Percentiles rank a stretch among this genome's conserved stretches.
These are phyloP conservation scores for Euplagia quadripunctaria DNA, from an alignment of 2,888 invertebrate species.

Conservation along the genomic window DNA sequence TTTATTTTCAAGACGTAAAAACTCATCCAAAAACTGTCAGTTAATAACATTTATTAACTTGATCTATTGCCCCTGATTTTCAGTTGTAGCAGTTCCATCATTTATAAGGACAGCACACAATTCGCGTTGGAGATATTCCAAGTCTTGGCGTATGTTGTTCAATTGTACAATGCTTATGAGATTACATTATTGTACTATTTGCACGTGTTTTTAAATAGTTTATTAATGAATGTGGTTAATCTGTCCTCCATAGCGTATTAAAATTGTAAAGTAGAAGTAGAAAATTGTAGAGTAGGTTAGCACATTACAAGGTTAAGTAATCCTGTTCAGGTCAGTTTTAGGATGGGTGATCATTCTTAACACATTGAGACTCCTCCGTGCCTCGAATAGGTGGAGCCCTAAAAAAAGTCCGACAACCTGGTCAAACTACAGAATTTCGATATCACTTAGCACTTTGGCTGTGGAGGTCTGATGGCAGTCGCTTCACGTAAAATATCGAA, in stretches of 20 bases:
- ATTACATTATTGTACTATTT: slow-evolving; percentile 23
- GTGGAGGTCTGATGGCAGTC: not conserved
- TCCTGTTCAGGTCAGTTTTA: too few species aligned
- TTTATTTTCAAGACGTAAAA: too few species aligned
- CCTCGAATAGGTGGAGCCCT: too few species aligned
- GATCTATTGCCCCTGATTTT: slow-evolving; percentile 27
- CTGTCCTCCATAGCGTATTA: not conserved
- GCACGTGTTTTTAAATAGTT: slow-evolving; percentile 7
- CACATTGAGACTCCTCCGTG: too few species aligned
- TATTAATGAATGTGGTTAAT: not conserved
- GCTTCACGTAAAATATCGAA: too few species aligned
- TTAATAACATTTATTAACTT: too few species aligned
- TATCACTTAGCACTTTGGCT: too few species aligned
- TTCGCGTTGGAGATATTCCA: slow-evolving; percentile 46
- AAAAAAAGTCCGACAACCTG: too few species aligned
- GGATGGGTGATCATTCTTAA: too few species aligned
- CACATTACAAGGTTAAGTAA: too few species aligned
- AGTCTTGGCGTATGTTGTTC: slow-evolving; percentile 29
- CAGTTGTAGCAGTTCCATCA: slow-evolving; percentile 31
- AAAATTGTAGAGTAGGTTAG: not conserved
- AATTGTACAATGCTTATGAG: slow-evolving; percentile 17
- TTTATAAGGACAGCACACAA: slow-evolving; percentile 27
- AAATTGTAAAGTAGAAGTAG: not conserved
- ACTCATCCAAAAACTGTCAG: too few species aligned
- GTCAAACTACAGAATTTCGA: too few species aligned